Evolutionary conservation across 2,797 vertebrate species (phyloP).

Genomic region (Decapterus maruadsi): DNA sequence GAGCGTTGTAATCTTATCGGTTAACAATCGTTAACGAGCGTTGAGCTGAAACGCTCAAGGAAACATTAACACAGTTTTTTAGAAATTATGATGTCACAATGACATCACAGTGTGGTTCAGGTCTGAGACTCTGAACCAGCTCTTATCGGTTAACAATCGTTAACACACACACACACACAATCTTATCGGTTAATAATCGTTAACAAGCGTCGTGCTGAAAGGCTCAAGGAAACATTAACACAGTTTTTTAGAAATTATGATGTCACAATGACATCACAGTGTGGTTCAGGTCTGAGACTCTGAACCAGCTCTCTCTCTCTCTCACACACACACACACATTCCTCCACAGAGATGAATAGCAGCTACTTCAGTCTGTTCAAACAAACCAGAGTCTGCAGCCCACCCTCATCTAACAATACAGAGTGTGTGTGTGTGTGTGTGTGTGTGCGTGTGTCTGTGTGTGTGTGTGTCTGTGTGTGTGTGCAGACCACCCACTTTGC

Average conservation of each 20-base stretch:
- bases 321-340: constrained; percentile 15
- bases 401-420: constrained; percentile 39
- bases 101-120: no score
- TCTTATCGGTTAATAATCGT: no score
- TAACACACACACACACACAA: no score
- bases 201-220: no score
- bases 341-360: constrained; percentile 30
- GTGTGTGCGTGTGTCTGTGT: neutral
- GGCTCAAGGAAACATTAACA: neutral
- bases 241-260: no score
- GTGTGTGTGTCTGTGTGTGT: neutral
- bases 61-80: no score
- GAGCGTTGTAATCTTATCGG: no score
- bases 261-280: neutral
- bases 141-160: no score
- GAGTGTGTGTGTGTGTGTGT: neutral
- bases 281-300: neutral
- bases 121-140: no score
- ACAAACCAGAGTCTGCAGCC: constrained; percentile 50
- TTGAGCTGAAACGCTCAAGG: no score
- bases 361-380: constrained; percentile 51
- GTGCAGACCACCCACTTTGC: constrained; percentile 84
- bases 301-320: neutral
- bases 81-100: no score
- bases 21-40: no score